Evolutionary conservation across 1,140 invertebrate genomes (phyloP).

Genomic region (fruit fly (Drosophila melanogaster)): Release_6_plus_ISO1_MT NT_033777.3:21965501-21966000

Average conservation of each 20-base stretch:
- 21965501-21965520: conserved; percentile 80
- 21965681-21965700: conserved; percentile 23
- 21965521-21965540: conserved; percentile 80
- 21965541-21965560: conserved; percentile 32
- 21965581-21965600: conserved; percentile 55
- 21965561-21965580: conserved; percentile 29
- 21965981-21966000: conserved; percentile 84
- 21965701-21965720: conserved; percentile 57
- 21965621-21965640: conserved; percentile 76
- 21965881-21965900: conserved; percentile 32
- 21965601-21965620: conserved; percentile 81
- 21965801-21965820: not conserved
- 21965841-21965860: conserved; percentile 16
- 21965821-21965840: conserved; percentile 3
- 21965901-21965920: conserved; percentile 35
- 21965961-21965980: conserved; percentile 85
- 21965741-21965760: conserved; percentile 65
- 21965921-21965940: conserved; percentile 55
- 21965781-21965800: conserved; percentile 28
- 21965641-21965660: conserved; percentile 71
- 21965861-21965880: conserved; percentile 22
- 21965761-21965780: conserved; percentile 57
- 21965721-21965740: conserved; percentile 83
- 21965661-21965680: conserved; percentile 26
- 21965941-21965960: conserved; percentile 82